These are phyloP conservation scores for Entomobrya multifasciata DNA, from an alignment of 2,888 invertebrate genomes.

Conservation along the genomic window DNA sequence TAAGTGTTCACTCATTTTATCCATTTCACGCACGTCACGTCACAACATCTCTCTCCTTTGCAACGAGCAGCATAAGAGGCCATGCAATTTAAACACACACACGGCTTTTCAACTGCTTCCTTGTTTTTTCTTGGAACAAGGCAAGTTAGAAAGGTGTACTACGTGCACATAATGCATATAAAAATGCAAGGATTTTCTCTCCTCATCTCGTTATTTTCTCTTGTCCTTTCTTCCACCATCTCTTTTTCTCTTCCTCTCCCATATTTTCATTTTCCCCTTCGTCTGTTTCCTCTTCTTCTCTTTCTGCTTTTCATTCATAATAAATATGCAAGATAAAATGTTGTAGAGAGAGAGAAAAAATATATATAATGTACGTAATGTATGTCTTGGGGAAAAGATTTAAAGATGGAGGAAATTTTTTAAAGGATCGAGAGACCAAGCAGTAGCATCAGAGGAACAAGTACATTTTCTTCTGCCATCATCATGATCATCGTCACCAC, in stretches of 20 bases:
- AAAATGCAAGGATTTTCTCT: slow-evolving; percentile 28
- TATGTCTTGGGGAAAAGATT: slow-evolving; percentile 43
- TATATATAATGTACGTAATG: slow-evolving; percentile 44
- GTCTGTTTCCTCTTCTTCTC: slow-evolving; percentile 14
- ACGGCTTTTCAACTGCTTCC: background rate
- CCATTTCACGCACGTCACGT: slow-evolving; percentile 49
- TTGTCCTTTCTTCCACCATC: too few relatives aligned
- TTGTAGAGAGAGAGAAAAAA: too few relatives aligned
- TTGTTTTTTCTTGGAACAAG: too few relatives aligned
- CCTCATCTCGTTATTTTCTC: too few relatives aligned
- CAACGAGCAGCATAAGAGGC: background rate
- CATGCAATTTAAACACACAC: background rate
- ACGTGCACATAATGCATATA: background rate
- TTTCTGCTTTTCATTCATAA: slow-evolving; percentile 18
- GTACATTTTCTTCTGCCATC: slow-evolving; percentile 16
- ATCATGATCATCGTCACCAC: background rate
- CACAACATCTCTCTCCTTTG: background rate
- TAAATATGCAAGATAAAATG: slow-evolving; percentile 51
- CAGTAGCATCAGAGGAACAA: slow-evolving; percentile 10
- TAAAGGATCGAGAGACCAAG: slow-evolving; percentile 1
- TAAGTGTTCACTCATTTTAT: slow-evolving; percentile 18
- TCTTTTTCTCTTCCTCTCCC: too few relatives aligned
- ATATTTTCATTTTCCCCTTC: too few relatives aligned
- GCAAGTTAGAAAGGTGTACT: too few relatives aligned
- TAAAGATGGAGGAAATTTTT: slow-evolving; percentile 33